Evolutionary conservation across 2,797 vertebrate species (phyloP).

Genomic region (Gephyroberyx darwinii): DNA sequence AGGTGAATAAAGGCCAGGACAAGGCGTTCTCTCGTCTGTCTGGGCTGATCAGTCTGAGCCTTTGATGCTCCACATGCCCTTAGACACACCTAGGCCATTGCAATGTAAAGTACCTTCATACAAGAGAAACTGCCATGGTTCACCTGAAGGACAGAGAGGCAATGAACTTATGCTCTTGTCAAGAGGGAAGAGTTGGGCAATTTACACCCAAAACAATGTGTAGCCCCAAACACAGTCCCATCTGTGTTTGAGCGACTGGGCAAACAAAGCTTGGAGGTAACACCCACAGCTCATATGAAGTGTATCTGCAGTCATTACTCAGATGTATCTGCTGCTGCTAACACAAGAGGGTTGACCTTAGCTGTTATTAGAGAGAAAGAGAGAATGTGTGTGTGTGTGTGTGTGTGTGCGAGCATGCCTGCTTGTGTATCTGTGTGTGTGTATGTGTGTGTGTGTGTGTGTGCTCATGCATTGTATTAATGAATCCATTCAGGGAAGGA

Average conservation of each 20-base stretch:
- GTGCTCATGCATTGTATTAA: conserved; percentile 25
- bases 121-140: conserved; percentile 51
- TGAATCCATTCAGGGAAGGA: conserved; percentile 42
- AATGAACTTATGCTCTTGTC: conserved; percentile 37
- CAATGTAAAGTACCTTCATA: conserved; percentile 46
- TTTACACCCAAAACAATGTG: conserved; percentile 43
- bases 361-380: conserved; percentile 22
- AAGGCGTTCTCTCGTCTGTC: conserved; percentile 53
- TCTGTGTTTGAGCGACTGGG: conserved; percentile 52
- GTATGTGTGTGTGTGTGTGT: conserved; percentile 3
- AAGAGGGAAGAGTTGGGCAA: conserved; percentile 4
- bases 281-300: conserved; percentile 54
- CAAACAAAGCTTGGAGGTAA: conserved; percentile 59
- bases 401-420: not conserved
- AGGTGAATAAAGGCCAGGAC: conserved; percentile 37
- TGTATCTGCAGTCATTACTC: conserved; percentile 63
- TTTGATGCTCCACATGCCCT: conserved; percentile 63
- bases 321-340: conserved; percentile 46
- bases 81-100: conserved; percentile 62
- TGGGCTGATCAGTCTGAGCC: conserved; percentile 56
- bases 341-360: conserved; percentile 35
- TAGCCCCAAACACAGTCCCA: conserved; percentile 40
- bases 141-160: conserved; percentile 60
- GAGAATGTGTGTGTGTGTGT: conserved; percentile 24
- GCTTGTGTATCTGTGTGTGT: not conserved